Percentiles rank a stretch among this genome's conserved stretches.
Conservation (phyloP, 2,797 vertebrate genomes). For the Microhierax caerulescens region DNA sequence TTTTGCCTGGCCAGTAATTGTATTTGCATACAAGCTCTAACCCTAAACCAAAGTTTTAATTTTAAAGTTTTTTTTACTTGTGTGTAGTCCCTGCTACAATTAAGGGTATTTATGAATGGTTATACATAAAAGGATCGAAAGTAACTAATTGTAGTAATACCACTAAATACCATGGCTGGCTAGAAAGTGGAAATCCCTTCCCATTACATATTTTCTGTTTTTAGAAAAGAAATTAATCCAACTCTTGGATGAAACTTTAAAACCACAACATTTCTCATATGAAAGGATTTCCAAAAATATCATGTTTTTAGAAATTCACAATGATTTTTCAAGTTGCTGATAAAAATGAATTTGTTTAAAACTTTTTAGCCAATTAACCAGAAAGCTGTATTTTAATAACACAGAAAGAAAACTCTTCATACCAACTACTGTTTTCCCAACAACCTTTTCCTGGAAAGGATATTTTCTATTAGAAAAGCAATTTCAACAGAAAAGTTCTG, state of each 20-base stretch:
- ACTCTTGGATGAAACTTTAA: slow-evolving; percentile 36
- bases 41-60: neutral
- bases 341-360: neutral
- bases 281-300: slow-evolving; percentile 16
- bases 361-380: neutral
- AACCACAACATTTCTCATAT: slow-evolving; percentile 33
- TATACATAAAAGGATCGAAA: slow-evolving; percentile 52
- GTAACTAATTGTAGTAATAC: slow-evolving; percentile 50
- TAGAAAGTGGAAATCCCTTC: slow-evolving; percentile 58
- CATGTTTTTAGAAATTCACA: neutral
- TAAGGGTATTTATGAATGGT: slow-evolving; percentile 54
- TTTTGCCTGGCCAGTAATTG: neutral
- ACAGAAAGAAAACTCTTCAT: neutral
- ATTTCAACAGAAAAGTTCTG: slow-evolving; percentile 8
- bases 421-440: neutral
- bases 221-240: slow-evolving; percentile 35
- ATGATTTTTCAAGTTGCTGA: neutral
- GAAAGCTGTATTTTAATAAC: neutral
- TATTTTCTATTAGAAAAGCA: slow-evolving; percentile 19
- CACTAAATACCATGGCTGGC: slow-evolving; percentile 21
- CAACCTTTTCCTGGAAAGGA: neutral
- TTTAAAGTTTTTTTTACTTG: neutral
- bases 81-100: neutral
- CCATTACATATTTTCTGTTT: slow-evolving; percentile 41
- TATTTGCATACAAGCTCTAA: neutral